Evolutionary conservation across 2,113 vertebrate species (phyloP), one percentile per base, ranked within the genome.

Genomic region (Turdus rufiventris): DNA sequence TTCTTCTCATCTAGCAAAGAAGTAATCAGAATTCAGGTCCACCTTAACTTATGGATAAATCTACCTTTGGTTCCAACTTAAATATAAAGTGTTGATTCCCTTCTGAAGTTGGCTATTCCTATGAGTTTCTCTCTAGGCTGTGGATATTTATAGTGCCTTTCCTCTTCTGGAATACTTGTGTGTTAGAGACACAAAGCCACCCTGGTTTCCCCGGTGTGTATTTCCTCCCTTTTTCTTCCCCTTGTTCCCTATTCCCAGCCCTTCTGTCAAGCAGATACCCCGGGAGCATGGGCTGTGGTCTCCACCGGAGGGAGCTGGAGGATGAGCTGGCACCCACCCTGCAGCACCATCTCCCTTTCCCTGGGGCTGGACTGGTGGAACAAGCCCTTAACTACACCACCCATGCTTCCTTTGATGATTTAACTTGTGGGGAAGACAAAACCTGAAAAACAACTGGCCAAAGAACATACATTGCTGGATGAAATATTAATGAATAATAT

Each of bases 321-420:
- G 40, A 40, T 66, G 78, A 88, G 12, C 38, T 66, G 71, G 7
- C 31, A 85, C 18, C 58, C 38, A 62, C 10, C 21, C 56, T 10
- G 4, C 20, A 50, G 66, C 25, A 20, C 21, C n/a, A 28, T 12
- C 0, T 0, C 26, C 28, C 58, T 10, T 81, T 3, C 20, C 18
- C 23, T 18, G 28, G 38, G 28, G 5, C 33, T 33, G 42, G 23
- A 15, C n/a, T 51, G 19, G 4, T 18, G 34, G 62, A 57, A 57
- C 21, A 82, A 48, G 21, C 6, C 31, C 21, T 76, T 65, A 58
- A 65, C 8, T 18, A 14, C 17, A 28, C 18, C 0, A 0, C 20
- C 15, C 17, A 1, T 13, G 18, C 54, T 70, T 75, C 42, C 68
- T 62, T 62, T n/a, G 18, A 12, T 47, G 21, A n/a, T n/a, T 58